Evolutionary conservation across 2,797 vertebrate genomes (phyloP).

Genomic region (Cichlasoma orientale): DNA sequence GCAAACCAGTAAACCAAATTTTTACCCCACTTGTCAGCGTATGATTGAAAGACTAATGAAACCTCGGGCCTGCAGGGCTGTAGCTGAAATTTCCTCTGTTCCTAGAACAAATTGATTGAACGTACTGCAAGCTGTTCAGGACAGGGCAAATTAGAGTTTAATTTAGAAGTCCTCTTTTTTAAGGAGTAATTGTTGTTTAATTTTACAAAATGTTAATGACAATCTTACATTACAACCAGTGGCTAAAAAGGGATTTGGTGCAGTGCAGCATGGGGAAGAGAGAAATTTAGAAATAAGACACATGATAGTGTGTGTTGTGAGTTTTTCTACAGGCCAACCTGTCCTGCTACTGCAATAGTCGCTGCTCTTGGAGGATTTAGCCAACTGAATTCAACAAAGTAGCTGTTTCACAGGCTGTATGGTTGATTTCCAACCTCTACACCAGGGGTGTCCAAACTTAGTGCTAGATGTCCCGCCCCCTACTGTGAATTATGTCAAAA

Average conservation of each 20-base stretch:
- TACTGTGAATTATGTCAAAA: too few species aligned
- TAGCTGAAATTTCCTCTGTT: slow-evolving; percentile 25
- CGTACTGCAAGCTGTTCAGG: background rate
- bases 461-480: too few species aligned
- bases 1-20: slow-evolving; percentile 20
- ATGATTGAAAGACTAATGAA: slow-evolving; percentile 48
- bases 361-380: background rate
- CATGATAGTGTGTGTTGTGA: background rate
- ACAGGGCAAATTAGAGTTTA: slow-evolving; percentile 13
- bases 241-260: background rate
- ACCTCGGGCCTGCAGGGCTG: slow-evolving; percentile 26
- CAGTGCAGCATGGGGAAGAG: background rate
- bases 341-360: background rate
- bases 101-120: slow-evolving; percentile 23
- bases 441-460: too few species aligned
- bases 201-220: background rate
- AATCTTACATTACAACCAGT: background rate
- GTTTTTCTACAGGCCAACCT: background rate
- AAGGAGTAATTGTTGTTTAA: background rate
- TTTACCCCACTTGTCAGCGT: slow-evolving; percentile 27
- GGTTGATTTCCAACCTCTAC: too few species aligned
- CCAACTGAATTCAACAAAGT: too few species aligned
- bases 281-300: background rate
- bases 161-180: background rate
- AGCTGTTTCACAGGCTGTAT: too few species aligned